phyloP scores from a whole-genome alignment of 2,888 invertebrate genomes.

The Tetragonisca angustula region DNA sequence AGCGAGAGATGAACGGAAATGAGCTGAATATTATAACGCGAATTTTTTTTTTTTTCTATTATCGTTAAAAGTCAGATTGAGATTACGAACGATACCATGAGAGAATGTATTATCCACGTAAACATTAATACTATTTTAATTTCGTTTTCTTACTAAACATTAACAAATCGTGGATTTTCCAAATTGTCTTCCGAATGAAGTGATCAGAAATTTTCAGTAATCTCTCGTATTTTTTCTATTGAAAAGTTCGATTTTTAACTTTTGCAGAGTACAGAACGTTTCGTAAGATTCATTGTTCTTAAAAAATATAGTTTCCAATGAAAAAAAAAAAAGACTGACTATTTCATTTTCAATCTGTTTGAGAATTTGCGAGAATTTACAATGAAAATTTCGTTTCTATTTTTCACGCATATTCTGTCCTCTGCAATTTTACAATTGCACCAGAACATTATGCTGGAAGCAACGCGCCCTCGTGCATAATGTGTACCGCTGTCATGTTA shows the following conservation, averaged over 20 bases:
- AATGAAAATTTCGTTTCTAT: neutral
- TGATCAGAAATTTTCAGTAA: too few species aligned
- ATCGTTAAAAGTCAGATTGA: too few species aligned
- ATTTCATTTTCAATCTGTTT: neutral
- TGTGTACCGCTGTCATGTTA: neutral
- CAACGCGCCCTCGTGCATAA: neutral
- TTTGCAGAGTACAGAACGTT: neutral
- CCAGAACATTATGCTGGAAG: neutral
- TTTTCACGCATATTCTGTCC: neutral
- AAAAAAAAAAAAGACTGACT: neutral
- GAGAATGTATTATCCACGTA: too few species aligned
- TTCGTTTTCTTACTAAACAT: too few species aligned
- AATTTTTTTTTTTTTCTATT: too few species aligned
- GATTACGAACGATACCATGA: too few species aligned
- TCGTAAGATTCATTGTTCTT: neutral
- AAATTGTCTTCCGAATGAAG: too few species aligned
- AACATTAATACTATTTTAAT: too few species aligned
- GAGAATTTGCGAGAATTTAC: neutral
- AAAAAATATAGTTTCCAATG: neutral
- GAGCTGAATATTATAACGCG: too few species aligned
- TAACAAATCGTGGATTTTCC: too few species aligned
- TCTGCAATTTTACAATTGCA: neutral
- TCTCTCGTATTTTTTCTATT: neutral
- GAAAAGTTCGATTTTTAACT: neutral
- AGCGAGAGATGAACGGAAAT: neutral